Evolutionary conservation across 2,113 vertebrate genomes (phyloP), one percentile per base, ranked within the genome.

Genomic region (Pantherophis guttatus): DNA sequence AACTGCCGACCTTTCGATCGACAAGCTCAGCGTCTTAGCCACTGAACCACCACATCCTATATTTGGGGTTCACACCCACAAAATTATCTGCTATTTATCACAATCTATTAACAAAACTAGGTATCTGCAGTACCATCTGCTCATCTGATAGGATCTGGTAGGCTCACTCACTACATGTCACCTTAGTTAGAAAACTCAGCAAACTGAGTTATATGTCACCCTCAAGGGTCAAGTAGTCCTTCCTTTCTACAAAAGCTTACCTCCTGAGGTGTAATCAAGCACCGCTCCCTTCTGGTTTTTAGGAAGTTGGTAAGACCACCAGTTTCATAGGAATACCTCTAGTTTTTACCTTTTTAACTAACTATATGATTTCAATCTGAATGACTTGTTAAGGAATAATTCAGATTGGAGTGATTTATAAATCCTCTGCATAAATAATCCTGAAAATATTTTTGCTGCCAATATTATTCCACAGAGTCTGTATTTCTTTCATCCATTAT

Each of bases 31-130:
- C 48, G 0, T 7, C 48, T 50, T 50, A 50, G 48, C 48, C 48
- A 50, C 48, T 50, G 48, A 50, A 0, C 48, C 48, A 50, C 48
- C 48, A 7, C 48, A 50, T 50, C 5, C 48, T 50, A 50, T 50
- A 50, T 50, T 62, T 62, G 24, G 59, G 24, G 48, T 0, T 0
- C 59, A 29, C 29, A 58, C 4, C 4, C 48, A 57, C 8, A 48
- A 44, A 75, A 12, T 1, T 0, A 0, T 0, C 88, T 8, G 0
- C 57, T 96, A 58, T 75, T 90, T 9, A 59, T 62, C 21, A 17
- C 19, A 48, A 90, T 70, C 88, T 90, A 54, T 23, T 15, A 29
- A 75, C n/a, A 75, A n/a, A 75, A 75, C 5, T 75, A 75, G 29
- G 2, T 75, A 75, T 75, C 65, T 75, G 65, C 29, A 75, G 2